Evolutionary conservation across 2,113 vertebrate genomes (phyloP).

Genomic region (Strix uralensis): DNA sequence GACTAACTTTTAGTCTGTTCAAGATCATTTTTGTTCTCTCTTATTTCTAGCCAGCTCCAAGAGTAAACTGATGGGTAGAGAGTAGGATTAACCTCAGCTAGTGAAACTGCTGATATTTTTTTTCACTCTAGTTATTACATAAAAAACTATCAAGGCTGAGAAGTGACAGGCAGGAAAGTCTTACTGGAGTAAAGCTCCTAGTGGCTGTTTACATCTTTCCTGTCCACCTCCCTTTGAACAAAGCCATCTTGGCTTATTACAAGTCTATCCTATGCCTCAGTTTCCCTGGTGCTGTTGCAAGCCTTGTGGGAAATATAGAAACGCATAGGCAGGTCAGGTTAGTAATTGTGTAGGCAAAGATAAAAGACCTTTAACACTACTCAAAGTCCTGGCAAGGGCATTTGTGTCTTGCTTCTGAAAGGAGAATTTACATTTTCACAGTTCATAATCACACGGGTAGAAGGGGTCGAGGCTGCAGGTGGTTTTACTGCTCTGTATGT

Average conservation of each 20-base stretch:
- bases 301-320: background rate
- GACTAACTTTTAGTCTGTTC: background rate
- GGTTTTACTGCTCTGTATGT: background rate
- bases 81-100: background rate
- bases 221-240: background rate
- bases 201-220: background rate
- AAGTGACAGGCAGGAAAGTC: background rate
- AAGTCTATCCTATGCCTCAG: background rate
- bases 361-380: background rate
- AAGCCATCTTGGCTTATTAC: background rate
- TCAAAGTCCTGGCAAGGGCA: background rate
- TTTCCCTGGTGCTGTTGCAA: background rate
- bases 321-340: background rate
- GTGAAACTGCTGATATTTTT: background rate
- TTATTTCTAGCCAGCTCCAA: background rate
- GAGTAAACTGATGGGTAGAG: background rate
- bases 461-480: background rate
- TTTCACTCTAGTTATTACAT: background rate
- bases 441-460: background rate
- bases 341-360: background rate
- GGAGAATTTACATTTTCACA: background rate
- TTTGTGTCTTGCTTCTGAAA: background rate
- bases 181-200: background rate
- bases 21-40: background rate
- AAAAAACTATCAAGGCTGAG: background rate